phyloP scores from a whole-genome alignment of 1,140 invertebrate species.

The Meloidogyne exigua region DNA sequence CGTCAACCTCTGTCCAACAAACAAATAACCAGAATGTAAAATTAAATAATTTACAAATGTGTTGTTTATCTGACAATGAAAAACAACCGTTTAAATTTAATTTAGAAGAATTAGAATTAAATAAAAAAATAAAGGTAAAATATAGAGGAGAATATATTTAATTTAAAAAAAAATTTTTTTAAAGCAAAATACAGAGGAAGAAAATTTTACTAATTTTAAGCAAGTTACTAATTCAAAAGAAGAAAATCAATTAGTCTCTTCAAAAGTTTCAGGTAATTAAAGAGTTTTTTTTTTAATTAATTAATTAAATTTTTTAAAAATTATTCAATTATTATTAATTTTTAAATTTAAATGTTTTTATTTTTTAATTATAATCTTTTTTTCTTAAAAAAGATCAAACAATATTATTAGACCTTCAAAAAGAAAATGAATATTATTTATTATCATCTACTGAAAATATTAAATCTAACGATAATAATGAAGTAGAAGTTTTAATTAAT shows the following conservation, averaged over 20 bases:
- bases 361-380: too few species aligned
- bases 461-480: not conserved
- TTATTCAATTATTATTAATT: too few species aligned
- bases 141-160: not conserved
- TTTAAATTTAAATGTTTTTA: not conserved
- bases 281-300: not conserved
- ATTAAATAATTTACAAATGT: not conserved
- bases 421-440: not conserved
- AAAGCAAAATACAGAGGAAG: not conserved
- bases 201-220: not conserved
- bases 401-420: not conserved
- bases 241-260: not conserved
- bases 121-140: constrained; percentile 1
- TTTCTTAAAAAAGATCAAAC: not conserved
- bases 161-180: not conserved
- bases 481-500: not conserved
- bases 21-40: not conserved
- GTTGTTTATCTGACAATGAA: not conserved
- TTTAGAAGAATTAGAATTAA: not conserved
- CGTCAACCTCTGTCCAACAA: not conserved
- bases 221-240: not conserved
- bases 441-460: not conserved
- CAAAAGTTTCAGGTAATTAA: not conserved
- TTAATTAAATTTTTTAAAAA: too few species aligned
- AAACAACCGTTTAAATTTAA: not conserved